Percentiles rank a stretch among this genome's conserved stretches.
Conservation (phyloP, 2,888 invertebrate species). For the Sphaeridia pumilis region DNA sequence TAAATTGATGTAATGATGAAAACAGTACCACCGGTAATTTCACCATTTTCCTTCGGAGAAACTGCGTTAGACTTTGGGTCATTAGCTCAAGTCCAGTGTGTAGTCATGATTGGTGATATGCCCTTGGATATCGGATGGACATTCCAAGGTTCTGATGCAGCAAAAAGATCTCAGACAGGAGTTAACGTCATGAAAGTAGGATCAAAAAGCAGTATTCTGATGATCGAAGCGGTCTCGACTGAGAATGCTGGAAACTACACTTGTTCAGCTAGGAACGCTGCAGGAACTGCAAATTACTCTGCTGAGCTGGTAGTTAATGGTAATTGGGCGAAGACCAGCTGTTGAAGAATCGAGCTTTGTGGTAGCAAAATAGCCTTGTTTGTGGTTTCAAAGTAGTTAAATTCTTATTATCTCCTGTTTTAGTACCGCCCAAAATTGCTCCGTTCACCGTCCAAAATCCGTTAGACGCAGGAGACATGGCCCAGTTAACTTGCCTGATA, state of each 20-base stretch:
- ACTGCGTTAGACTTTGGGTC: conserved; percentile 64
- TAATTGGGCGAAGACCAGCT: too few relatives aligned
- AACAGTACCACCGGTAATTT: conserved; percentile 41
- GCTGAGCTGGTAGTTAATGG: conserved; percentile 34
- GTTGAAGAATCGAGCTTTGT: too few relatives aligned
- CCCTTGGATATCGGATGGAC: conserved; percentile 67
- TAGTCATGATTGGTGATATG: conserved; percentile 61
- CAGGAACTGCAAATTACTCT: conserved; percentile 47
- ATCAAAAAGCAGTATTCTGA: conserved; percentile 49
- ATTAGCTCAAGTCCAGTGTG: conserved; percentile 58
- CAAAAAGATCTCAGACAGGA: conserved; percentile 40
- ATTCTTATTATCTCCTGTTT: too few relatives aligned
- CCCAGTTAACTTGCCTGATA: conserved; percentile 59
- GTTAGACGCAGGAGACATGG: conserved; percentile 63
- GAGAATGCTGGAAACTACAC: conserved; percentile 47
- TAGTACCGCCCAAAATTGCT: conserved; percentile 46
- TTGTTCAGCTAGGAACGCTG: conserved; percentile 57
- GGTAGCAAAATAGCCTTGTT: too few relatives aligned
- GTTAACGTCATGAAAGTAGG: conserved; percentile 45
- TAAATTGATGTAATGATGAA: too few relatives aligned
- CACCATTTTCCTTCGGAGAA: conserved; percentile 54
- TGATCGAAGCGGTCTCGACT: conserved; percentile 44
- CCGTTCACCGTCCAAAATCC: conserved; percentile 59
- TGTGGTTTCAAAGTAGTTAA: too few relatives aligned
- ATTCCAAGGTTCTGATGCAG: conserved; percentile 52